Evolutionary conservation across 2,113 vertebrate species (phyloP), one percentile per base, ranked within the genome.

Genomic region (Argyrosomus japonicus): DNA sequence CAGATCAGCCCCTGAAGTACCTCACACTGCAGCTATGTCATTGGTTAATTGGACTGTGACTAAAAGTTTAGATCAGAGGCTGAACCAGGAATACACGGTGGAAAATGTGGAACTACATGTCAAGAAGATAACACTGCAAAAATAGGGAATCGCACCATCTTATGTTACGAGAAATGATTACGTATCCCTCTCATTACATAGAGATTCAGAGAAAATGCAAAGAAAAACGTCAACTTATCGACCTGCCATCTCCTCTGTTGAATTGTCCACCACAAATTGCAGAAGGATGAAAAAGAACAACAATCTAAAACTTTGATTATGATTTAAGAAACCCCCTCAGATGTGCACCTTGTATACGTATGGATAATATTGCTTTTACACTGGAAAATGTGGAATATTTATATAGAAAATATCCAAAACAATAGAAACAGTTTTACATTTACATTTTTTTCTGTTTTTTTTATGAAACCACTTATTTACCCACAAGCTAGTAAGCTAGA

Each of bases 311-410:
- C 64, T 53, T 23, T 53, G 36, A 58, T 76, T 8, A 73, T 67
- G 72, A 82, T 79, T 85, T 77, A 77, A 79, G 68, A 83, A 81
- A 79, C 47, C 60, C 36, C 58, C 57, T 84, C 61, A 45, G 47
- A 79, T 90, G 75, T 90, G 84, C 68, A 91, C 69, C 68, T 67
- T 88, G 36, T 81, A 68, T 87, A 91, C 48, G 36, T 63, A 90
- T 91, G 84, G 65, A 81, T 85, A 89, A 83, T 95, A 96, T 96
- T 96, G 95, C 95, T 96, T 92, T 92, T 79, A 92, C 91, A 89
- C 91, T 88, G 88, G 85, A 91, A 93, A 91, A 88, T 92, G 75
- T 92, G 82, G 79, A 83, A 85, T 92, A 92, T 89, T 91, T 85
- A 87, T 88, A 87, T 91, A 93, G 72, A 93, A 91, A 89, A 92